A percentile compares a stretch with the other conserved stretches of the same genome.
Evolutionary conservation across 1,140 invertebrate genomes (phyloP).

Genomic region (Drosophila orena): DNA sequence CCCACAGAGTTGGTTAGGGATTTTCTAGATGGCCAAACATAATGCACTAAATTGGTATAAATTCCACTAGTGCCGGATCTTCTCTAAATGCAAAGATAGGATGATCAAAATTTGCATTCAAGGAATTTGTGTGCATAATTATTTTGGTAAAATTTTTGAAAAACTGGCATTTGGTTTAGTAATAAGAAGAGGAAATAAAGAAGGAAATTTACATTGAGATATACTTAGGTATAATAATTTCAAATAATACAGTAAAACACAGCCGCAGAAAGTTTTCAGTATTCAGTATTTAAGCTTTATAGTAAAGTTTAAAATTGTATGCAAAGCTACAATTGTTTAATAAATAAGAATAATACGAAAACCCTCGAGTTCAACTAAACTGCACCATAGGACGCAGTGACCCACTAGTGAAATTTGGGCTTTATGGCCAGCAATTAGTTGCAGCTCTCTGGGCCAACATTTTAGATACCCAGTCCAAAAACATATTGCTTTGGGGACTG

Average conservation of each 20-base stretch:
- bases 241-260: too few species aligned
- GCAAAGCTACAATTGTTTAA: background rate
- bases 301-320: too few species aligned
- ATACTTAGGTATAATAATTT: too few species aligned
- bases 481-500: conserved; percentile 48
- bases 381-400: background rate
- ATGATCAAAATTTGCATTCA: conserved; percentile 28
- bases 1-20: conserved; percentile 26
- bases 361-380: background rate
- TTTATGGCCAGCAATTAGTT: conserved; percentile 23
- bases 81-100: conserved; percentile 20
- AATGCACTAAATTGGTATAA: conserved; percentile 47
- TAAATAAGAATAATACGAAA: background rate
- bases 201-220: too few species aligned
- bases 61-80: conserved; percentile 11
- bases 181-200: background rate
- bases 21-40: conserved; percentile 29
- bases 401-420: background rate
- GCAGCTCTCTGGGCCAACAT: conserved; percentile 23
- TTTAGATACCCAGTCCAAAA: conserved; percentile 16
- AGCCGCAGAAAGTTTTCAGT: too few species aligned
- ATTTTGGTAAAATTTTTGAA: background rate
- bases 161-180: background rate
- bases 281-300: too few species aligned
- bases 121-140: background rate